Conservation (phyloP, 2,113 vertebrate genomes). For the Rhadina sibilatrix region DNA sequence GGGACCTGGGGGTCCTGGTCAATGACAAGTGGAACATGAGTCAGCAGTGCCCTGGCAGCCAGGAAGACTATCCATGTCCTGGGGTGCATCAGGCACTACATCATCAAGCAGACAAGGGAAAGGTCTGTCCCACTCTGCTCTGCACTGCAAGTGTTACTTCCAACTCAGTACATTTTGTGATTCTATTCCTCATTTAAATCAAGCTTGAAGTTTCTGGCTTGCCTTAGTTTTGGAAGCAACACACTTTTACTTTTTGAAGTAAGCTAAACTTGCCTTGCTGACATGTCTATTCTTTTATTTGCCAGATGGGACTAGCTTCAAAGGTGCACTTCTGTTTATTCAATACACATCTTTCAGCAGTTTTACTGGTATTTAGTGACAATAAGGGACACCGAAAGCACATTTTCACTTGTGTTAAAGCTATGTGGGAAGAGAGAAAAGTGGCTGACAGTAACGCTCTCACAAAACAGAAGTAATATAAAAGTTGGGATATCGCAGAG, state of each 20-base stretch:
- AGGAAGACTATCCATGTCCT: fast-evolving
- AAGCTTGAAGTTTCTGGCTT: neutral
- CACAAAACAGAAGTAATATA: neutral
- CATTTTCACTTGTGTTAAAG: neutral
- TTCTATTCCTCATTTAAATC: neutral
- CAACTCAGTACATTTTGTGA: neutral
- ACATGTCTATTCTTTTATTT: conserved; percentile 33
- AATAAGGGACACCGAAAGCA: neutral
- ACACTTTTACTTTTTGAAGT: neutral
- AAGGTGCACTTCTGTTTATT: conserved; percentile 28
- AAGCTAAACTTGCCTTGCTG: conserved; percentile 1
- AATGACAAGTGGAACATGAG: fast-evolving
- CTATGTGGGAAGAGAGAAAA: neutral
- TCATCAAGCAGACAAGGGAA: fast-evolving
- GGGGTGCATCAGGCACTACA: neutral
- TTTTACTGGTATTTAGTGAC: conserved; percentile 37
- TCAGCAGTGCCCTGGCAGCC: neutral
- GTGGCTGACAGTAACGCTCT: neutral
- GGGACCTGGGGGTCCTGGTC: neutral
- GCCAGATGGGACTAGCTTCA: conserved; percentile 17
- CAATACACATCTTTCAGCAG: neutral
- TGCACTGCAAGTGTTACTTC: neutral
- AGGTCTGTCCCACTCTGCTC: neutral
- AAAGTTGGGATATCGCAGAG: neutral
- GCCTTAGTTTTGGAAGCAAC: neutral